Conservation (phyloP, 2,797 vertebrate species). For the Mormyrops boulengeri region DNA sequence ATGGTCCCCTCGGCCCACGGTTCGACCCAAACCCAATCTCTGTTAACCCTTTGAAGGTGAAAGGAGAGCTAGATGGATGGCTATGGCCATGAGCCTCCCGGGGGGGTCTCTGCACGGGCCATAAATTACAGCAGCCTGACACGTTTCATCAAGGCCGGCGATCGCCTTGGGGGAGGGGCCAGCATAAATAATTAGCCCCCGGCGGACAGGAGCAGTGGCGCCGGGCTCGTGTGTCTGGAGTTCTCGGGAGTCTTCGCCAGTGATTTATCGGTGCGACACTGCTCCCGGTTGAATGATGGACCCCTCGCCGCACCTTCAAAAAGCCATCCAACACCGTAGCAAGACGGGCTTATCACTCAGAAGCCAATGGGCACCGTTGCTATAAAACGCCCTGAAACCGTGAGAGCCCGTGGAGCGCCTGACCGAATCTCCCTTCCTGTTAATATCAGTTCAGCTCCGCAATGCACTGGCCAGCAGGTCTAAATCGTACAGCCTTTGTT, state of each 20-base stretch:
- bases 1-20: neutral
- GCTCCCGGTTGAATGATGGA: neutral
- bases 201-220: neutral
- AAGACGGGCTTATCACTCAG: neutral
- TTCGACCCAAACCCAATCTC: conserved; percentile 5
- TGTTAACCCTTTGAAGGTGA: conserved; percentile 29
- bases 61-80: conserved; percentile 27
- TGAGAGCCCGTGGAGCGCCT: neutral
- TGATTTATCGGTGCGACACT: conserved; percentile 13
- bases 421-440: neutral
- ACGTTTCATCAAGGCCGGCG: conserved; percentile 25
- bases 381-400: neutral
- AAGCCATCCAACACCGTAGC: neutral
- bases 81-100: neutral
- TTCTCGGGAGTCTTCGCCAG: neutral
- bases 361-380: neutral
- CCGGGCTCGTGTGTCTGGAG: neutral
- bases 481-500: neutral
- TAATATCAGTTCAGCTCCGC: neutral
- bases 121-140: conserved; percentile 31
- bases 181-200: conserved; percentile 21
- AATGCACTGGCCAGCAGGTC: neutral
- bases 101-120: neutral
- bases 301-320: neutral
- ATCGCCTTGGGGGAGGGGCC: neutral